Evolutionary conservation across 2,113 vertebrate genomes (phyloP).

Genomic region (Anoplopoma fimbria): DNA sequence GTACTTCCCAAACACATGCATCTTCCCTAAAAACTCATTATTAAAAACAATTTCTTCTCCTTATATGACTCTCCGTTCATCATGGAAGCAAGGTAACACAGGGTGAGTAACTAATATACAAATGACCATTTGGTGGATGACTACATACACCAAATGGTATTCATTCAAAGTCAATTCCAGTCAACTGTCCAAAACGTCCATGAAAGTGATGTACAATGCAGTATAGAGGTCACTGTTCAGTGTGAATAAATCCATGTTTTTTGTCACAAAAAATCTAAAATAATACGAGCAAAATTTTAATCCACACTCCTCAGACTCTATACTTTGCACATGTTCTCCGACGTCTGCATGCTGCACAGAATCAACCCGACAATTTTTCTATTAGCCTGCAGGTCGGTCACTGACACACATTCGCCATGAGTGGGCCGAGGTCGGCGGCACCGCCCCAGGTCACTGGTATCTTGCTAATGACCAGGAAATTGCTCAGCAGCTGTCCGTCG

Average conservation of each 20-base stretch:
- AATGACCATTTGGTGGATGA: no score
- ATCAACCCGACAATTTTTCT: background rate
- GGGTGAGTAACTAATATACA: no score
- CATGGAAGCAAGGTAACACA: no score
- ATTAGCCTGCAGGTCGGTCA: constrained; percentile 15
- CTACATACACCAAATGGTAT: no score
- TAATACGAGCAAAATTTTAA: background rate
- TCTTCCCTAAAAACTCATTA: no score
- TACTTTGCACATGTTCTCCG: background rate
- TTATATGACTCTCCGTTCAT: no score
- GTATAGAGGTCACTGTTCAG: background rate
- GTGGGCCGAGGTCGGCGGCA: constrained; percentile 1
- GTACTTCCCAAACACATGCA: no score
- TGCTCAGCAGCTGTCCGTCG: constrained; percentile 47
- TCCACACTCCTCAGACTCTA: background rate
- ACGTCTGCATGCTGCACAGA: background rate
- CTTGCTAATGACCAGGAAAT: constrained; percentile 49
- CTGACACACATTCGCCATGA: constrained; percentile 2
- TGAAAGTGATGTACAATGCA: background rate
- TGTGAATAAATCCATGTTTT: background rate
- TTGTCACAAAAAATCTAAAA: no score
- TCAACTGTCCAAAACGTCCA: background rate
- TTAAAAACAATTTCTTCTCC: no score
- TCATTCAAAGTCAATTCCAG: background rate
- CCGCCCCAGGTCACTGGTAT: constrained; percentile 23